Base-by-base conservation (phyloP, 2,797 vertebrate genomes). In the Diplodus puntazzo region DNA sequence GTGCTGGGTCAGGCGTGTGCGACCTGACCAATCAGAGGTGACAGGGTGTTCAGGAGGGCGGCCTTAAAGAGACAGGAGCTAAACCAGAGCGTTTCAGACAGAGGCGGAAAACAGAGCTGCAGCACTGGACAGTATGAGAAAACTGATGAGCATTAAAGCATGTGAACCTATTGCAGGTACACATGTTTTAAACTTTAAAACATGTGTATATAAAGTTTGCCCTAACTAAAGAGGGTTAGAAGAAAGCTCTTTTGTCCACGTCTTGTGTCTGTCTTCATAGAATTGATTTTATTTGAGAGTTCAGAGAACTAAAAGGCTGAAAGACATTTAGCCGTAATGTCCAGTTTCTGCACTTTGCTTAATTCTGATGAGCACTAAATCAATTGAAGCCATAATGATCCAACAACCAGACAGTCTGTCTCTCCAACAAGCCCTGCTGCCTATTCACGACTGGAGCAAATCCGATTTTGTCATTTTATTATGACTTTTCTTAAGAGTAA, bases 321-420 rank as follows among this genome's bases (percentile, higher is more conserved):
- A 11, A 69, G 2, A 0, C 58, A 60, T 74, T 82, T 60, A 49
- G 10, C 1, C 27, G 8, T 62, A 71, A 66, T 65, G 59, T 63
- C 43, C 18, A 50, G 18, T 66, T 60, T 69, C 11, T 64, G 43
- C 50, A 74, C 67, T 75, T 62, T 4, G 30, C 55, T 68, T 66
- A n/a, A 78, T 74, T 69, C n/a, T 80, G 46, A 80, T 81, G 52
- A 74, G 43, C 13, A 50, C 45, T 80, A 67, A 82, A 65, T 70
- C 1, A 5, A 73, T 86, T 64, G 23, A 54, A 73, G 54, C 42
- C n/a, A 34, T 52, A 49, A 50, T 75, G 43, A 69, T 79, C 43
- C 27, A 59, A 46, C 80, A 54, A 83, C 23, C 60, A 76, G 64
- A 67, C 70, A 53, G 72, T 49, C 62, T 76, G 79, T 78, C 72